Evolutionary conservation across 2,888 invertebrate genomes (phyloP), one percentile per base, ranked within the genome.

Genomic region (Trichacis sp.): DNA sequence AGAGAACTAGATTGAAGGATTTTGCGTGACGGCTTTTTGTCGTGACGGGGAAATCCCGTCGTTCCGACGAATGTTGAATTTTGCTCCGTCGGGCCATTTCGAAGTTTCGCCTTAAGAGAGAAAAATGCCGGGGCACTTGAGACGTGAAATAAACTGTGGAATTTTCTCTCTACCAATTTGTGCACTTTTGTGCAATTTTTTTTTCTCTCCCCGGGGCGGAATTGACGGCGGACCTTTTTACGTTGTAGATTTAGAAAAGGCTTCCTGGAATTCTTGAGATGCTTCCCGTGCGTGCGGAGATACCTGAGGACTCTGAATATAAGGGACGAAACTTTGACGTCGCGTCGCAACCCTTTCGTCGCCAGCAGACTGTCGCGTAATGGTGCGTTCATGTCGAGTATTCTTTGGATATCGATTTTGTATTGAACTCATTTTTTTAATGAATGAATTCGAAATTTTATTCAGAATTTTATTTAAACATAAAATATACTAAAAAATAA

Each of bases 191-290:
- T 24, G 8, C 24, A 24, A 5, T 24, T 24, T 24, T 24, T 24
- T 24, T 5, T 24, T n/a, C n/a, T n/a, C n/a, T n/a, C n/a, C 24
- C 3, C 3, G 8, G 24, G 8, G 8, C 8, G 3, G 24, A 24
- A 24, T 24, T 8, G 8, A 24, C 33, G 33, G n/a, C n/a, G n/a
- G 2, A 33, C 2, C 11, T 45, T 47, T 19, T n/a, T 8, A 19
- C 40, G 33, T 67, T 51, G 3, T 85, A 96, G 97, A 84, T 97
- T 97, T 85, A 90, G 97, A 46, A 90, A 95, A 74, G 97, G 97
- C 6, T 96, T 97, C 86, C 93, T 93, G 79, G 93, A 94, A 83
- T 93, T 96, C 84, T 57, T 67, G 29, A 61, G 53, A 47, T 69
- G 66, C 57, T 96, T 97, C 86, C 93, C 93, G 2, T 91, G 90